These are phyloP conservation scores for Saccostrea echinata DNA, from an alignment of 1,140 invertebrate species.

Conservation along the genomic window DNA sequence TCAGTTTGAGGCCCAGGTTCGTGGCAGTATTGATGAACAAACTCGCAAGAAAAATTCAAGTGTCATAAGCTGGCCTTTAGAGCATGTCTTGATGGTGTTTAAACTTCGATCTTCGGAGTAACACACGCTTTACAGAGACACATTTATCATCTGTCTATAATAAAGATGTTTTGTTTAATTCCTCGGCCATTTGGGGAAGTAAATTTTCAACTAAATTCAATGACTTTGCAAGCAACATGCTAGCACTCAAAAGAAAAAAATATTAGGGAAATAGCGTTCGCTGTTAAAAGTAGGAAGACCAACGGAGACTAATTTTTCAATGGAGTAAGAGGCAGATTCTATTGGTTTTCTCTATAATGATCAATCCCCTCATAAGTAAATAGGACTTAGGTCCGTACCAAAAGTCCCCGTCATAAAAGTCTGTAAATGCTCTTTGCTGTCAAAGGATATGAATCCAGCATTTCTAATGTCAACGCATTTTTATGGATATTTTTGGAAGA, in stretches of 20 bases:
- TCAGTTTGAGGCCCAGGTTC: not conserved
- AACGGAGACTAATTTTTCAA: constrained; percentile 7
- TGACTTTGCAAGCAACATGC: not conserved
- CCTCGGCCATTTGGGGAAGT: not conserved
- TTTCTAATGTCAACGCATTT: too few species aligned
- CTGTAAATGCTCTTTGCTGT: not conserved
- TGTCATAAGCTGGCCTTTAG: constrained; percentile 15
- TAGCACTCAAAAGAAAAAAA: not conserved
- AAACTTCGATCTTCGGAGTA: not conserved
- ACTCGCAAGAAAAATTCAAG: constrained; percentile 20
- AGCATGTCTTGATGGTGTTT: constrained; percentile 3
- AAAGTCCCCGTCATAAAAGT: not conserved
- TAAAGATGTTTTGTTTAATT: constrained; percentile 16
- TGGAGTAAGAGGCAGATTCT: not conserved
- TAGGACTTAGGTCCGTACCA: not conserved
- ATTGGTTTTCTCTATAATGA: constrained; percentile 17
- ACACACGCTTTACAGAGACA: not conserved
- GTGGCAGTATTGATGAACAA: not conserved
- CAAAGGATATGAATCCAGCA: not conserved
- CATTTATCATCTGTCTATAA: constrained; percentile 3
- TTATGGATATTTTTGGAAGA: too few species aligned
- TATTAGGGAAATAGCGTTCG: not conserved
- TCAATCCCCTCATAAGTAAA: not conserved
- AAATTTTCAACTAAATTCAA: not conserved
- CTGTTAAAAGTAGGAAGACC: not conserved